phyloP scores from a whole-genome alignment of 2,797 vertebrate genomes.

The Sciurus carolinensis region DNA sequence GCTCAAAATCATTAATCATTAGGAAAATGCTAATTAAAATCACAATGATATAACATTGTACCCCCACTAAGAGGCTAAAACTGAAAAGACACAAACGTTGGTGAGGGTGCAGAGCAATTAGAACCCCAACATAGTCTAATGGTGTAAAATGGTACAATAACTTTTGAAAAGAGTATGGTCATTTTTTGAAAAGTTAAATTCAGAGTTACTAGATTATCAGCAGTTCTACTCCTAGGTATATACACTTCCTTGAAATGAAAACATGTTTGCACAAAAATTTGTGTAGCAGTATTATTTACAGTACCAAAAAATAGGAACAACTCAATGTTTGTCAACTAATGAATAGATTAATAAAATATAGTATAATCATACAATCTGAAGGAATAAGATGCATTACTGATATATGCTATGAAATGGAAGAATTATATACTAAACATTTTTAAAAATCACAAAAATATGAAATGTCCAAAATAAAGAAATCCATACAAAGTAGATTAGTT shows the following conservation, averaged over 20 bases:
- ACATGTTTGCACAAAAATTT: neutral
- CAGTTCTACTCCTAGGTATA: neutral
- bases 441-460: neutral
- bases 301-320: neutral
- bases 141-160: neutral
- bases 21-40: neutral
- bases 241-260: neutral
- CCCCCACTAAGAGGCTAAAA: neutral
- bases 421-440: neutral
- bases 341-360: neutral
- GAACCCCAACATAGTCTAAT: neutral
- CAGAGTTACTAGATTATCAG: neutral
- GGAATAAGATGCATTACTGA: neutral
- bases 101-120: neutral
- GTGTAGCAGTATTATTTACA: neutral
- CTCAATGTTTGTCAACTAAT: neutral
- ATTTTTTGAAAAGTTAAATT: neutral
- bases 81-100: neutral
- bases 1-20: neutral
- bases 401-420: neutral
- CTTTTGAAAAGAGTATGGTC: neutral
- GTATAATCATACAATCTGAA: neutral
- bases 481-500: neutral
- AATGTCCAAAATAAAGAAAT: neutral
- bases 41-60: neutral